Conservation (phyloP, 2,113 vertebrate genomes). For the Indicator indicator region DNA sequence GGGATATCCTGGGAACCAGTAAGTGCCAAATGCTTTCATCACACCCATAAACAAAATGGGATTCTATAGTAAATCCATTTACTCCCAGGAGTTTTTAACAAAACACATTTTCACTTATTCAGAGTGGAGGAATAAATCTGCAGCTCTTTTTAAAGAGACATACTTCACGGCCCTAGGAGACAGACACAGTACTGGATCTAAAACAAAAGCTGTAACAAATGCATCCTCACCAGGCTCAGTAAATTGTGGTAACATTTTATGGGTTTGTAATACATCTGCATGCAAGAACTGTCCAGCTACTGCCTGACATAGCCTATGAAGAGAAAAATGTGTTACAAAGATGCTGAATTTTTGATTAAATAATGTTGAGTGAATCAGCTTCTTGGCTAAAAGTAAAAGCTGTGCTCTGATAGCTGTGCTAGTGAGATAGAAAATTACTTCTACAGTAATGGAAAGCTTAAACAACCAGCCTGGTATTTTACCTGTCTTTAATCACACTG, state of each 20-base stretch:
- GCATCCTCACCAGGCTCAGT: neutral
- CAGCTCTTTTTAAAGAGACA: conserved; percentile 44
- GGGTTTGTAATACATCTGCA: conserved; percentile 15
- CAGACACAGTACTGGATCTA: conserved; percentile 58
- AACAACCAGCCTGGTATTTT: neutral
- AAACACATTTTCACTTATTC: conserved; percentile 71
- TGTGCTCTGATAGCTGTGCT: neutral
- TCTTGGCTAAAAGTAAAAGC: neutral
- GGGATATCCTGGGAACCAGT: conserved; percentile 70
- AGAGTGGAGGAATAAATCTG: conserved; percentile 71
- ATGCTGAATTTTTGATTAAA: conserved; percentile 23
- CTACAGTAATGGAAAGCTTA: neutral
- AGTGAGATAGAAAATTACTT: neutral
- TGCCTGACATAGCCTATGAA: neutral
- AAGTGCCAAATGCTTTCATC: conserved; percentile 69
- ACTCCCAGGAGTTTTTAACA: conserved; percentile 62
- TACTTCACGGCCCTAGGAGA: conserved; percentile 30
- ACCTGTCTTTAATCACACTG: neutral
- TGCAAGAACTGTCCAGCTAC: neutral
- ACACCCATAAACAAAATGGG: conserved; percentile 64
- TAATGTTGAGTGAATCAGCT: neutral
- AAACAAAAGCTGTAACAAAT: conserved; percentile 64
- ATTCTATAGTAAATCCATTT: conserved; percentile 67
- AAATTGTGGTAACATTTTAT: conserved; percentile 35
- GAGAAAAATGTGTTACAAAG: neutral